Evolutionary conservation across 92 coral and sea anemone genomes (phyloP).

Genomic region (Isaurus tuberculatus): DNA sequence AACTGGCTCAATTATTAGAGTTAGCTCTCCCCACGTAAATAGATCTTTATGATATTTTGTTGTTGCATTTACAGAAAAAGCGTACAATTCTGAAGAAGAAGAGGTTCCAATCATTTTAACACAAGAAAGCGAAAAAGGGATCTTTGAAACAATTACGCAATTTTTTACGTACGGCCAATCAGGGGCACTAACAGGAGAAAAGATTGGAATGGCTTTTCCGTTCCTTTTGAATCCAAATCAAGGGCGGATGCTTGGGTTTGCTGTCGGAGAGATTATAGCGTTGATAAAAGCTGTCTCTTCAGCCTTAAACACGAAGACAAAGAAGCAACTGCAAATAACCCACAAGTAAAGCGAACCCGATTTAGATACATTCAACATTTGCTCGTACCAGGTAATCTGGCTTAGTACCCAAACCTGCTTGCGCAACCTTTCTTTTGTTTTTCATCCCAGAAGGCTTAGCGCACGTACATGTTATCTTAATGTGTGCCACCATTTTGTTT

Average conservation of each 20-base stretch:
- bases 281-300: not conserved
- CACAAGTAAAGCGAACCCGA: not conserved
- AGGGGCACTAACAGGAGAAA: not conserved
- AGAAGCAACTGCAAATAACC: not conserved
- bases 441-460: no score
- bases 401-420: no score
- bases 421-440: no score
- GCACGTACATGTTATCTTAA: no score
- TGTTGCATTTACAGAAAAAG: not conserved
- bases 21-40: not conserved
- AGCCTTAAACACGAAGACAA: not conserved
- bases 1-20: no score
- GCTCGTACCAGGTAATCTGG: no score
- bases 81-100: not conserved
- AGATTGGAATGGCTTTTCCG: not conserved
- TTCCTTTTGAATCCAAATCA: not conserved
- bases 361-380: no score
- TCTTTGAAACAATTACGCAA: not conserved
- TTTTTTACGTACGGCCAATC: not conserved
- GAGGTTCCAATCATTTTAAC: not conserved
- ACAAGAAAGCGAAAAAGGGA: constrained; percentile 16
- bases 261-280: not conserved
- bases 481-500: no score
- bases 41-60: not conserved
- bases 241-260: not conserved